Evolutionary conservation across 2,113 vertebrate species (phyloP).

Genomic region (Mungos mungo): DNA sequence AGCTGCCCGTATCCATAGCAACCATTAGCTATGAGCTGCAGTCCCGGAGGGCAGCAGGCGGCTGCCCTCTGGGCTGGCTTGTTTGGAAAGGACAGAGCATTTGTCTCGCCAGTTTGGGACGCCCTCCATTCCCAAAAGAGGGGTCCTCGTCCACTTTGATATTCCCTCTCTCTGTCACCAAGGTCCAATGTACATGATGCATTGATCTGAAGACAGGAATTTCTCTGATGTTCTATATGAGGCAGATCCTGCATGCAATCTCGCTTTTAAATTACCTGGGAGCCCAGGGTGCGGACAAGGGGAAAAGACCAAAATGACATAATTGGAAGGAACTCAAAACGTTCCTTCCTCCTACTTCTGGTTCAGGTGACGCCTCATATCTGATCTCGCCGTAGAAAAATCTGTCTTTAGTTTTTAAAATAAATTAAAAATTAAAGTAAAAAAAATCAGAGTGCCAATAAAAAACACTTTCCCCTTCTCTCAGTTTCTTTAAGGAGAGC

Average conservation of each 20-base stretch:
- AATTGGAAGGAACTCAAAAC: not conserved
- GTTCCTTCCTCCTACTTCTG: not conserved
- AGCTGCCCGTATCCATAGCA: conserved; percentile 77
- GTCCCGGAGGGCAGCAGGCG: not conserved
- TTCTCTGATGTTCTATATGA: not conserved
- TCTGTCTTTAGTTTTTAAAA: not conserved
- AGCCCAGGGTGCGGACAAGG: not conserved
- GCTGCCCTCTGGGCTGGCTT: not conserved
- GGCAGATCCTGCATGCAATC: not conserved
- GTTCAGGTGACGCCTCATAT: not conserved
- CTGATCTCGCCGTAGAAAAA: not conserved
- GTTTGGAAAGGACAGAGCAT: conserved; percentile 37
- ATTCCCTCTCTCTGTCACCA: not conserved
- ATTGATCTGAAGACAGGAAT: not conserved
- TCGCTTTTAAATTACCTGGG: not conserved
- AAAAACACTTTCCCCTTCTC: not conserved
- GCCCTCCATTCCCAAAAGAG: not conserved
- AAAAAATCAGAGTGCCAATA: not conserved
- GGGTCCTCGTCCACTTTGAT: not conserved
- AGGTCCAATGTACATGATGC: not conserved
- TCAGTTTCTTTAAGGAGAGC: not conserved
- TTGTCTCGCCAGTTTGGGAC: not conserved
- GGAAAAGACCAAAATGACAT: not conserved
- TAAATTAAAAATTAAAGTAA: not conserved
- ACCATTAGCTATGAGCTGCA: conserved; percentile 57